Evolutionary conservation across 1,140 invertebrate genomes (phyloP), one percentile per base, ranked within the genome.

Genomic region (Dinothrombium tinctorium): DNA sequence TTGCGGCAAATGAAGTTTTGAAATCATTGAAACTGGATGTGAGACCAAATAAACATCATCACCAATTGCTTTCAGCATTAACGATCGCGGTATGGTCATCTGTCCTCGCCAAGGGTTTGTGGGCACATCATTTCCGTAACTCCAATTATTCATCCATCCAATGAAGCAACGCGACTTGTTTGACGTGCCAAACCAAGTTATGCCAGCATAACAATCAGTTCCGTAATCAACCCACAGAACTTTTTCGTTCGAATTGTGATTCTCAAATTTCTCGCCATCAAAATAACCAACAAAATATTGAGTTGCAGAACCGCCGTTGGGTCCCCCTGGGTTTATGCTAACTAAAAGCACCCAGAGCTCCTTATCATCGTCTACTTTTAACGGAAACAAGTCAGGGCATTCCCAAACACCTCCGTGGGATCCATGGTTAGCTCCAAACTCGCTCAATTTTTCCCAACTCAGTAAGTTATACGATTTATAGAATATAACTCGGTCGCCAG

Each of bases 211-310:
- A 36, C 32, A 32, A 29, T 44, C 43, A 5, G 43, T 21, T 12
- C 43, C 43, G 7, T 33, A 40, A 23, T 44, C 43, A 7, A 33
- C 2, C 43, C 43, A 44, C 4, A 24, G 29, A 40, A 40, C 23
- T 23, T 7, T 15, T n/a, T 44, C 19, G 8, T 21, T 3, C 8
- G 41, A 22, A 37, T 36, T 33, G 7, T 8, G 3, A 35, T 39
- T 41, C 3, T 12, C 20, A 24, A 44, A 44, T 21, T 32, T 15
- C 26, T 17, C 25, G 5, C 43, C 43, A 40, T 44, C 38, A 20
- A 44, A 44, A 3, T 8, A 8, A 12, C 43, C 43, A 15, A 41
- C 22, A 31, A 44, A 44, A 19, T 44, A 44, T 33, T 41, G 37
- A 7, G 43, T 44, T 14, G 17, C 28, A 14, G 37, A 40, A 6